Evolutionary conservation across 2,888 invertebrate genomes (phyloP), one percentile per base, ranked within the genome.

Genomic region (Lasioglossum figueresi): DNA sequence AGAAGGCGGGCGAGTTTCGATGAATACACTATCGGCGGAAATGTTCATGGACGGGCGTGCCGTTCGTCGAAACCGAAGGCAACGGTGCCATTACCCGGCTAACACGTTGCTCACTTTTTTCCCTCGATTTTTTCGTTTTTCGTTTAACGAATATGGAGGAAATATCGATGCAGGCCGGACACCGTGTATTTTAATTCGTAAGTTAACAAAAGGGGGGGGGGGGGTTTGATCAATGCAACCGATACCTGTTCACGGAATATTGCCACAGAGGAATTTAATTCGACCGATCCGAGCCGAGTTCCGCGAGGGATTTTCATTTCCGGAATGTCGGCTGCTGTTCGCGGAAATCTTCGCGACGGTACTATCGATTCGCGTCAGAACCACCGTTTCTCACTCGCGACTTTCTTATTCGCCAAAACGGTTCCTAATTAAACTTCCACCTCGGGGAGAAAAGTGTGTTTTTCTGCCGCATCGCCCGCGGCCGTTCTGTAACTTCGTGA

Each of bases 21-120:
- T 63, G 31, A 63, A 63, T 63, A 63, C 63, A 63, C 31, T 63
- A 63, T 63, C 63, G 63, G 31, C 19, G 63, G 31, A 19, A 63
- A 63, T 19, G 31, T 31, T 3, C 63, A 19, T 19, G 63, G 8
- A 31, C 63, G 31, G 31, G 2, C 16, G 16, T 31, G 31, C 63
- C 31, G 19, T 2, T 31, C 56, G n/a, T 12, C 31, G 63, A 16
- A 16, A 63, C 16, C 31, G 63, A 31, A 31, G 63, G 31, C 16
- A 31, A 19, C 16, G 6, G 16, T 5, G 2, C 16, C 2, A 1
- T 1, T 6, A 31, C 31, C 6, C 19, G 63, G 16, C 2, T 8
- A 63, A 31, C 16, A 16, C 31, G 63, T 8, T 8, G 31, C 31
- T 63, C 63, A 6, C 5, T 31, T 63, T 63, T 31, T 34, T 63